Percentiles rank a stretch among this genome's conserved stretches.
Evolutionary conservation across 2,888 invertebrate species (phyloP).

Genomic region (Tyria jacobaeae): DNA sequence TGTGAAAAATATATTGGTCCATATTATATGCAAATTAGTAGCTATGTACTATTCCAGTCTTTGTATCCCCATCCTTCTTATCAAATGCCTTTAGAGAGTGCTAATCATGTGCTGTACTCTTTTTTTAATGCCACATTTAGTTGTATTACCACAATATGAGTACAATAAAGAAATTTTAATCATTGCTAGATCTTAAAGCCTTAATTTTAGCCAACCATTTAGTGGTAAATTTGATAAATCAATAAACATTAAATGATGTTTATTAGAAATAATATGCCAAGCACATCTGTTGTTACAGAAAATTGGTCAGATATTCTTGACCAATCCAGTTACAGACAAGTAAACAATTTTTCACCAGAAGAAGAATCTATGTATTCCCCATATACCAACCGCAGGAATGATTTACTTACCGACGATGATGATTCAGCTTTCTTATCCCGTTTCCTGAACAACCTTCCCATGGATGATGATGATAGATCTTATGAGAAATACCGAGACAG

Average conservation of each 20-base stretch:
- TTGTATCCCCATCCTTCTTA: too few relatives aligned
- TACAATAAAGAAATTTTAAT: too few relatives aligned
- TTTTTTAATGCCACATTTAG: too few relatives aligned
- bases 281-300: slow-evolving; percentile 63
- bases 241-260: background rate
- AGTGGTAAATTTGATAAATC: too few relatives aligned
- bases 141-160: too few relatives aligned
- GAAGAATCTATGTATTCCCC: slow-evolving; percentile 76
- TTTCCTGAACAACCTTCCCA: slow-evolving; percentile 77
- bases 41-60: too few relatives aligned
- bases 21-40: too few relatives aligned
- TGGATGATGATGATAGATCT: slow-evolving; percentile 73
- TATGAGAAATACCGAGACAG: slow-evolving; percentile 76
- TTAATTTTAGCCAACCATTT: too few relatives aligned
- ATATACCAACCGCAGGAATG: slow-evolving; percentile 68
- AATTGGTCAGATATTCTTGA: slow-evolving; percentile 83
- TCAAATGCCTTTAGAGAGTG: too few relatives aligned
- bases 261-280: background rate
- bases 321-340: slow-evolving; percentile 76
- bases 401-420: slow-evolving; percentile 71
- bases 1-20: too few relatives aligned
- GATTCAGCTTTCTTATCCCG: slow-evolving; percentile 71
- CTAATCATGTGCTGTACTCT: too few relatives aligned
- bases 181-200: too few relatives aligned
- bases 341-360: slow-evolving; percentile 74